Base-by-base conservation (phyloP, 2,888 invertebrate species). In the Notodonta dromedarius region DNA sequence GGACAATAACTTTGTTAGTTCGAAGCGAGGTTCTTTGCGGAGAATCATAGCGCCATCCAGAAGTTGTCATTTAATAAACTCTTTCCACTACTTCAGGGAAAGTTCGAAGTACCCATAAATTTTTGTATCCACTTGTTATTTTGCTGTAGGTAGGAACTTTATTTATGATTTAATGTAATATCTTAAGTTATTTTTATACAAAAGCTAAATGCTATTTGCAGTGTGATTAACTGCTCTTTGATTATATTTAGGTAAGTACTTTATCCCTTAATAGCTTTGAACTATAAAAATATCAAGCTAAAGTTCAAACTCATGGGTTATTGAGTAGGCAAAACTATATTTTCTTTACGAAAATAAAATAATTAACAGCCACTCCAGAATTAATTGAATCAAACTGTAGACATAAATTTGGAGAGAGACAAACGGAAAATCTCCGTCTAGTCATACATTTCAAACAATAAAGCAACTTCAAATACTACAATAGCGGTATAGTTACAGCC, bases 1-100 rank as follows among this genome's bases (percentile, higher is more conserved):
- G 79, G 82, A 82, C 82, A 76, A 78, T 84, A 85, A 83, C 78
- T 84, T 82, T 80, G 82, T 85, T 85, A 80, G 79, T 78, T 79
- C 70, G 74, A 71, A 70, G 73, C 74, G 79, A 82, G 75, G 76
- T 74, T 77, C 78, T 78, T 79, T 74, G 74, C 73, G 59, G 73
- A 74, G 76, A 82, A 79, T 80, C 77, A 79, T 77, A 73, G 70
- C 65, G 65, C 65, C 69, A 69, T 66, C 67, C 66, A 61, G 70
- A 71, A 76, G 69, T 80, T 73, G 68, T 63, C 70, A 69, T 70
- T 75, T 78, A 77, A 74, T 71, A 70, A 69, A 70, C 67, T 68
- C 63, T 61, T 66, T 65, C 60, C 60, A 67, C 69, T 66, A 62
- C 60, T 65, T 61, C 51, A 58, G 61, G 65, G 61, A 70, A 67